Evolutionary conservation across 2,888 invertebrate species (phyloP).

Genomic region (Chloroclysta siterata): DNA sequence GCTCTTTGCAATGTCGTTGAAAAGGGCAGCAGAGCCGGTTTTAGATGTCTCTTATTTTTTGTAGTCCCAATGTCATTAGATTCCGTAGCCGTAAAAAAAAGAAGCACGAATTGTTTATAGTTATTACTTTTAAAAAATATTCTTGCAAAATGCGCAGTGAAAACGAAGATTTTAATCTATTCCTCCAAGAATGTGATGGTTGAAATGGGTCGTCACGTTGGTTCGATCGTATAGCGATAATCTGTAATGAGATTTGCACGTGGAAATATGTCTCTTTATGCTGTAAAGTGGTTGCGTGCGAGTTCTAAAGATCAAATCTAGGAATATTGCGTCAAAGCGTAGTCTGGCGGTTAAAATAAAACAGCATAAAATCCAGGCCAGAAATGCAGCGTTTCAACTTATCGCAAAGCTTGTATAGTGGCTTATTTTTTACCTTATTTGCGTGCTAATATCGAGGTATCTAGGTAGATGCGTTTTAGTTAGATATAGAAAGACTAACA

Average conservation of each 20-base stretch:
- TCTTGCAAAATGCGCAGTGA: not conserved
- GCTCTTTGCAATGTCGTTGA: slow-evolving; percentile 1
- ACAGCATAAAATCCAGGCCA: slow-evolving; percentile 4
- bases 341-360: slow-evolving; percentile 8
- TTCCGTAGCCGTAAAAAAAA: slow-evolving; percentile 1
- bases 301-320: slow-evolving; percentile 34
- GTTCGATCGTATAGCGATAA: slow-evolving; percentile 40
- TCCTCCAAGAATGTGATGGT: slow-evolving; percentile 28
- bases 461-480: slow-evolving; percentile 21
- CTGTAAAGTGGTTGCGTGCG: slow-evolving; percentile 22
- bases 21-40: slow-evolving; percentile 16
- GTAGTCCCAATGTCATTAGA: slow-evolving; percentile 1
- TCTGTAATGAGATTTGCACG: slow-evolving; percentile 38
- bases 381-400: slow-evolving; percentile 13
- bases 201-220: slow-evolving; percentile 37
- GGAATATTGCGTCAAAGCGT: slow-evolving; percentile 18
- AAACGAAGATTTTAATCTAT: not conserved
- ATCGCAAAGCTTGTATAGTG: not conserved
- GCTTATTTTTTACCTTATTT: slow-evolving; percentile 34
- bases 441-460: slow-evolving; percentile 26
- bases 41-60: slow-evolving; percentile 8
- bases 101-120: not conserved
- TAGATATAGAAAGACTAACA: not conserved
- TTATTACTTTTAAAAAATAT: not conserved
- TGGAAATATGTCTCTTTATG: slow-evolving; percentile 34